These are phyloP conservation scores for Meliscaeva auricollis DNA, from an alignment of 2,888 invertebrate genomes.

Conservation along the genomic window DNA sequence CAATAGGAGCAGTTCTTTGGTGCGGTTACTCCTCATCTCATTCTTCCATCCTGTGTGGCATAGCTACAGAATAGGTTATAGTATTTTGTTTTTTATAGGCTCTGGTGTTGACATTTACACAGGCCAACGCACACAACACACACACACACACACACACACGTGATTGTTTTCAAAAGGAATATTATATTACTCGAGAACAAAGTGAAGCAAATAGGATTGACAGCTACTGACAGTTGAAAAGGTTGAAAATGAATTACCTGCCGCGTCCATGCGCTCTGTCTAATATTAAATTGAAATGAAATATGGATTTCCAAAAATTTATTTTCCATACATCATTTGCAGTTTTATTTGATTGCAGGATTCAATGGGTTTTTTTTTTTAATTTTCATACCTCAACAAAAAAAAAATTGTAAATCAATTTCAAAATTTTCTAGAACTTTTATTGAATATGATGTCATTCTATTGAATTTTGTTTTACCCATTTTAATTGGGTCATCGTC, in stretches of 20 bases:
- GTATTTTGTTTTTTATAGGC: neutral
- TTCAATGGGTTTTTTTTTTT: neutral
- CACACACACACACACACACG: neutral
- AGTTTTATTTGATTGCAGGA: neutral
- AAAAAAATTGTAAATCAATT: too few relatives aligned
- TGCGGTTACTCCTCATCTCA: slow-evolving; percentile 39
- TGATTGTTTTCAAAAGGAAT: slow-evolving; percentile 23
- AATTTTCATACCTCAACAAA: too few relatives aligned
- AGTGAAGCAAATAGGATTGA: slow-evolving; percentile 48
- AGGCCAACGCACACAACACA: too few relatives aligned
- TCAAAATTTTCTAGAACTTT: too few relatives aligned
- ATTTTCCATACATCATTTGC: neutral
- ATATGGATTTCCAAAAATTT: neutral
- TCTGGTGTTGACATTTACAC: slow-evolving; percentile 43
- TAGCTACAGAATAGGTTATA: neutral
- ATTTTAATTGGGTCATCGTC: too few relatives aligned
- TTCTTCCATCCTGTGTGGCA: slow-evolving; percentile 73
- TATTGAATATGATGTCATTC: too few relatives aligned
- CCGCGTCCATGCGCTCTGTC: slow-evolving; percentile 1
- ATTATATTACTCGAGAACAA: slow-evolving; percentile 13
- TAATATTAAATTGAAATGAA: neutral
- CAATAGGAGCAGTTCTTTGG: slow-evolving; percentile 23
- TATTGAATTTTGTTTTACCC: too few relatives aligned
- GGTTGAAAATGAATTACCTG: slow-evolving; percentile 62
- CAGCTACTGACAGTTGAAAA: slow-evolving; percentile 74